Percentiles rank a stretch among this genome's conserved stretches.
phyloP scores from a whole-genome alignment of 2,113 vertebrate genomes.

The Gopherus evgoodei region DNA sequence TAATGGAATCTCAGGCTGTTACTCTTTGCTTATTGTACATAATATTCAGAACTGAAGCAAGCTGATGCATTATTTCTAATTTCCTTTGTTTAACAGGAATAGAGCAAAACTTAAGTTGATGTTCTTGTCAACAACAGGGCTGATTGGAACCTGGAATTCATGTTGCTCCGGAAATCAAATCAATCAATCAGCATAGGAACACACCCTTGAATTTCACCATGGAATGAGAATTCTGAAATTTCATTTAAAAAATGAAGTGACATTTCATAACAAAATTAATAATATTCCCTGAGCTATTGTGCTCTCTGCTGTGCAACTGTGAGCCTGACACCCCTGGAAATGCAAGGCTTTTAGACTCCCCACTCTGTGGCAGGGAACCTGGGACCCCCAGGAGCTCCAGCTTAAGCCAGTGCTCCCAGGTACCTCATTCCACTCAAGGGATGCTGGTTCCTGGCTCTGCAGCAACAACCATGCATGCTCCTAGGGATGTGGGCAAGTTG shows the following conservation, averaged over 20 bases:
- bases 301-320: neutral
- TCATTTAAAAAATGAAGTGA: accelerated
- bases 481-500: neutral
- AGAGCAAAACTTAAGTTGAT: neutral
- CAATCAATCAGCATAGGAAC: neutral
- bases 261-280: neutral
- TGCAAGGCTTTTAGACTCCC: neutral
- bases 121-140: neutral
- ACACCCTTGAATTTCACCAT: neutral
- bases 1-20: neutral
- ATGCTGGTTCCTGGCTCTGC: neutral
- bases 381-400: neutral
- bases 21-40: neutral
- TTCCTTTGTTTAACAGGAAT: neutral
- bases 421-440: neutral
- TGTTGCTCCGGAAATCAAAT: neutral
- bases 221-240: neutral
- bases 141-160: neutral
- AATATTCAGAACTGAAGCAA: neutral
- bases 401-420: neutral
- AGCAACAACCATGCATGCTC: neutral
- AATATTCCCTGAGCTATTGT: accelerated
- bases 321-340: neutral
- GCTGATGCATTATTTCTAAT: neutral
- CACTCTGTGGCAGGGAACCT: neutral